Base-by-base conservation (phyloP, 2,888 invertebrate genomes). In the Stomorhina lunata region DNA sequence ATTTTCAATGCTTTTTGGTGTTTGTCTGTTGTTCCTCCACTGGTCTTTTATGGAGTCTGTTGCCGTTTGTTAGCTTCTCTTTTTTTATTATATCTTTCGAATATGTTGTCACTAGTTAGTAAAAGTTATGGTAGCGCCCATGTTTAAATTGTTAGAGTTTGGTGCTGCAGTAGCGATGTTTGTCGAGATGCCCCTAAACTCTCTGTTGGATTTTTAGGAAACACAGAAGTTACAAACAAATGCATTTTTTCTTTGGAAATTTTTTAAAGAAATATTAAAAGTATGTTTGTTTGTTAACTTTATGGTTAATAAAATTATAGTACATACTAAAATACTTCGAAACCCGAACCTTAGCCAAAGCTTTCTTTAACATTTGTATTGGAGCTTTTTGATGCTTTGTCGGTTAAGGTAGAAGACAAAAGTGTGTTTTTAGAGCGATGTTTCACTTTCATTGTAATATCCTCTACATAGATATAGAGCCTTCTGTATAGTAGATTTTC, bases 341-440 rank as follows among this genome's bases (percentile, higher is more conserved):
- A 77, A 71, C 53, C 27, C 17, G 25, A 57, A 65, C 22, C 78
- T 66, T 45, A 53, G 75, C 40, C 78, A 53, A 20, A 27, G 40
- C 53, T 48, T 63, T 61, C 45, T 55, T 12, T 59, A 73, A 68
- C 73, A 80, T 73, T 69, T 61, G 57, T 63, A 80, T 75, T 78
- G 80, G 78, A 81, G 84, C 84, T 75, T 72, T 77, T 63, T 48
- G 40, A n/a, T 32, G 73, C 72, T 84, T 84, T 84, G 84, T 84
- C 85, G 85, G 85, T 71, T 59, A 57, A 76, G 75, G 75, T 84
- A 50, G 84, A 85, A 85, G 84, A 25, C 43, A 78, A 85, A 78
- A 75, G 71, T 71, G 57, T 78, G 77, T 78, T 80, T n/a, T 79
- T 34, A 77, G 66, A 55, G 55, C 57, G 57, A 69, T 73, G 77